Percentiles rank a stretch among this genome's conserved stretches.
phyloP scores from a whole-genome alignment of 2,888 invertebrate species.

The Agrenia bidenticulata region DNA sequence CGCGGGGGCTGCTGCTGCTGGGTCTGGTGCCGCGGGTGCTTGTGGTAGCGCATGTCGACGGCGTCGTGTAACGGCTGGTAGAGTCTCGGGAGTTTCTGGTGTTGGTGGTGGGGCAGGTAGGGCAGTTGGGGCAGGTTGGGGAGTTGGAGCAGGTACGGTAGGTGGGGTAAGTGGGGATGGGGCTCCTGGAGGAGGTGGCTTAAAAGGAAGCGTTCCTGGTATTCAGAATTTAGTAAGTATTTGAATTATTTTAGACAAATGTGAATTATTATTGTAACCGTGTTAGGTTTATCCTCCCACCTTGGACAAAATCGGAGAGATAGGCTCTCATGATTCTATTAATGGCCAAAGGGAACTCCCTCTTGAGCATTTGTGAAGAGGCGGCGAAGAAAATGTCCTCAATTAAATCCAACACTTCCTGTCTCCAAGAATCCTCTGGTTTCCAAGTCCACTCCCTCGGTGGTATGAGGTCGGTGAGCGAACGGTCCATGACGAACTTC shows the following conservation, averaged over 20 bases:
- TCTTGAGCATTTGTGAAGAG: conserved; percentile 22
- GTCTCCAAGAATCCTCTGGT: conserved; percentile 22
- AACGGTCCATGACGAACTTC: neutral
- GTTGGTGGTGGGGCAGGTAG: neutral
- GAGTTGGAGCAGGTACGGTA: neutral
- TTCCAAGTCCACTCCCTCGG: conserved; percentile 4
- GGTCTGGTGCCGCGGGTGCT: neutral
- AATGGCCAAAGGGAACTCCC: conserved; percentile 17
- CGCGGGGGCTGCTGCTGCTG: neutral
- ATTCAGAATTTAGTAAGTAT: too few relatives aligned
- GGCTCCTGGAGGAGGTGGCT: too few relatives aligned
- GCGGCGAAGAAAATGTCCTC: conserved; percentile 21
- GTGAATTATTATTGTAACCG: too few relatives aligned
- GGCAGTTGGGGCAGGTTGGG: neutral
- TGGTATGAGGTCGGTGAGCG: neutral
- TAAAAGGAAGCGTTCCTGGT: too few relatives aligned
- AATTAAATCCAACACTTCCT: conserved; percentile 21
- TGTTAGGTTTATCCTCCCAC: too few relatives aligned
- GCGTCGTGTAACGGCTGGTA: neutral
- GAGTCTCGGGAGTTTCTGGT: neutral
- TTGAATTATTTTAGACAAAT: too few relatives aligned
- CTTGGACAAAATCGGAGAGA: conserved; percentile 15
- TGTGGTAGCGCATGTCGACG: neutral
- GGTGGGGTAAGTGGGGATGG: too few relatives aligned
- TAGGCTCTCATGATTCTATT: conserved; percentile 34